Evolutionary conservation across 2,888 invertebrate species (phyloP), one percentile per base, ranked within the genome.

Genomic region (Caenorhabditis sp.): DNA sequence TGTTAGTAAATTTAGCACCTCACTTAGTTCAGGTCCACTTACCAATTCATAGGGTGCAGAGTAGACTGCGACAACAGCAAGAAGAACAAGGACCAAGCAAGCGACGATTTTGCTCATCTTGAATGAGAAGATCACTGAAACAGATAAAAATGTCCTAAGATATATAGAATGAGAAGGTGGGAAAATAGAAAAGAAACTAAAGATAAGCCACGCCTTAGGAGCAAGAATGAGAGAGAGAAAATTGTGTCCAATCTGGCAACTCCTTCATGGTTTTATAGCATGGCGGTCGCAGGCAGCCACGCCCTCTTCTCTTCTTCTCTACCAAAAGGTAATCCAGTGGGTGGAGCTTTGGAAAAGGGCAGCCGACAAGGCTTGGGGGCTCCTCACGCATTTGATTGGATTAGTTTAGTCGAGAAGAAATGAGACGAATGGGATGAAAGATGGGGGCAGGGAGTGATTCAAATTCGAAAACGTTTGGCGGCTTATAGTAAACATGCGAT

Each of bases 51-150:
- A 51, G 18, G 70, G 61, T 47, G 69, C 70, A 13, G 69, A 40
- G 67, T 55, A 37, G 47, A 62, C 77, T 37, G 9, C 44, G 3
- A 62, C 40, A 37, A 77, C 56, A 24, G 68, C 56, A 37, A 82
- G 32, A 58, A 70, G 37, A 58, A 80, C 56, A 13, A 81, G 62
- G 44, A 68, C 82, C 82, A 82, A 82, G 82, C 77, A 82, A 51
- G 82, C 82, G 77, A 82, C 50, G 50, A 67, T 40, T 62, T 78
- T 77, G 82, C 65, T 68, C 77, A 82, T 82, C 56, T 51, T 72
- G 77, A 56, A 20, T 24, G 22, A 20, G 32, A 20, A 62, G 68
- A 56, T 51, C 53, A 69, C 68, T 74, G 65, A 60, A 74, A 74
- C 20, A 40, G n/a, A 50, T 6, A 20, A 22, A 50, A 26, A 20